Conservation (phyloP, 2,888 invertebrate genomes). For the Euzophera pinguis region DNA sequence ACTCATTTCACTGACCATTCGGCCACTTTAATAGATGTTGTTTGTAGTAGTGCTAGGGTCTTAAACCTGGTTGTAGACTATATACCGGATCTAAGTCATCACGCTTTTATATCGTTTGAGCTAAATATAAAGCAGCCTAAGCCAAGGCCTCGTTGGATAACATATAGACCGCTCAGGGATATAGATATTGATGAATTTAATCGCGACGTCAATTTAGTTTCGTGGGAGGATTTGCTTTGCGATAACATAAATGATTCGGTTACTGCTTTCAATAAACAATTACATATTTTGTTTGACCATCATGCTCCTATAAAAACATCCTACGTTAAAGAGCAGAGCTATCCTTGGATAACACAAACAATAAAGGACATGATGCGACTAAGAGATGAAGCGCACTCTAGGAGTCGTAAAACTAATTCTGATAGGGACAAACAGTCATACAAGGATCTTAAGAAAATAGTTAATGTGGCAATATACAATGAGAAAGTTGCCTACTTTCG, state of each 20-base stretch:
- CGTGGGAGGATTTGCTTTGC: background rate
- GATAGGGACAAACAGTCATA: background rate
- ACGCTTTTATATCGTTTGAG: background rate
- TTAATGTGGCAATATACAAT: background rate
- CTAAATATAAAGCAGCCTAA: background rate
- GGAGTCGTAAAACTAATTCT: background rate
- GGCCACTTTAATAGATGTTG: background rate
- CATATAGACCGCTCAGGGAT: background rate
- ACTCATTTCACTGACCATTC: background rate
- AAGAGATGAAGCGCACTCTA: background rate
- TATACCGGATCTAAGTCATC: background rate
- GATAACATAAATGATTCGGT: background rate
- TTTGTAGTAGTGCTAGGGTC: background rate
- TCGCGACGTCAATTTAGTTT: background rate
- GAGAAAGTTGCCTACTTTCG: slow-evolving; percentile 1
- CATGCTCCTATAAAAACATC: background rate
- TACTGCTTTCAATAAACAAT: slow-evolving; percentile 5
- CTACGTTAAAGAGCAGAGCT: background rate
- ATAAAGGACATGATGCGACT: background rate
- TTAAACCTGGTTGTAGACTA: background rate
- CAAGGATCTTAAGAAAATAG: background rate
- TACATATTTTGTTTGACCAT: background rate
- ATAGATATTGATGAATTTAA: background rate
- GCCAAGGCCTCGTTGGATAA: background rate
- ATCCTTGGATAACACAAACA: background rate